phyloP scores from a whole-genome alignment of 1,140 invertebrate genomes.

The Zaprionus ghesquierei region DNA sequence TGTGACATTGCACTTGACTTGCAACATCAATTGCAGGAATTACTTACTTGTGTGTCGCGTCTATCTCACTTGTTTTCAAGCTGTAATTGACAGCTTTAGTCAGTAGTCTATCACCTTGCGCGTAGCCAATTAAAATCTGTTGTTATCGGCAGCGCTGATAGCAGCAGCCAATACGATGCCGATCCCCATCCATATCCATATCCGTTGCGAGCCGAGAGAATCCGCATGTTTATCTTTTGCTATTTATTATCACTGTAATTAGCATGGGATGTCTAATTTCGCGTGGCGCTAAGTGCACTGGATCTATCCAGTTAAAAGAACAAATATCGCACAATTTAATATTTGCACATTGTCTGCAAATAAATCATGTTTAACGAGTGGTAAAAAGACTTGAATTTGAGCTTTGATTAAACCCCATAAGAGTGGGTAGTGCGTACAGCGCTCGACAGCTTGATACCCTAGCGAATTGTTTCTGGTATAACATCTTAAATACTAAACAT shows the following conservation, averaged over 20 bases:
- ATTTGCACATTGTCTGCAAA: constrained; percentile 28
- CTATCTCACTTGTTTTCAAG: neutral
- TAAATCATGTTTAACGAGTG: constrained; percentile 20
- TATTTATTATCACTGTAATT: constrained; percentile 46
- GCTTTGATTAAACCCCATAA: neutral
- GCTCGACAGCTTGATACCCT: neutral
- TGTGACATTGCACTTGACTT: constrained; percentile 37
- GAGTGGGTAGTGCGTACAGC: neutral
- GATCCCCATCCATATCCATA: neutral
- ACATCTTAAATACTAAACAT: neutral
- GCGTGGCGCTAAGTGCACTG: constrained; percentile 70
- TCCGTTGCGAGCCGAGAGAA: neutral
- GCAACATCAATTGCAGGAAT: constrained; percentile 21
- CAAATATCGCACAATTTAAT: constrained; percentile 44
- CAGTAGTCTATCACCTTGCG: neutral
- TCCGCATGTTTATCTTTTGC: constrained; percentile 35
- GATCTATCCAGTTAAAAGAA: constrained; percentile 72
- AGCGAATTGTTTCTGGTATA: neutral
- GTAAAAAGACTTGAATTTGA: neutral
- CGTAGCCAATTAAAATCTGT: constrained; percentile 27
- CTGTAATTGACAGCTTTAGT: neutral
- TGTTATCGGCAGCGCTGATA: constrained; percentile 35
- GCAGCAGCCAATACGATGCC: no score
- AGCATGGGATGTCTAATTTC: constrained; percentile 43
- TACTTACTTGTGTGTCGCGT: no score